A percentile compares a stretch with the other conserved stretches of the same genome.
Evolutionary conservation across 2,113 vertebrate species (phyloP).

Genomic region (Pipra filicauda): DNA sequence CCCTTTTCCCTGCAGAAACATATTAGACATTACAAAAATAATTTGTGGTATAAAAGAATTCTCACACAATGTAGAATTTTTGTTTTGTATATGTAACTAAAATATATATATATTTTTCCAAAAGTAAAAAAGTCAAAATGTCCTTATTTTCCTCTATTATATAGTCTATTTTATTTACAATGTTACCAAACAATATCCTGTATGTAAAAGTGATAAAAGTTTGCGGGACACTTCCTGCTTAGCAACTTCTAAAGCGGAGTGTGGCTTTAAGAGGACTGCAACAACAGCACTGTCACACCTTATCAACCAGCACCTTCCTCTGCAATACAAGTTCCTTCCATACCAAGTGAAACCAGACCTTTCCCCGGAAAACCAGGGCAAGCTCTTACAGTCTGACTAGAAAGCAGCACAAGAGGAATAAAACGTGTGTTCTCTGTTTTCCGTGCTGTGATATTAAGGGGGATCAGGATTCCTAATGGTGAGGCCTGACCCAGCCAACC

Average conservation of each 20-base stretch:
- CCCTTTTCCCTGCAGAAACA: conserved; percentile 66
- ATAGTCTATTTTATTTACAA: conserved; percentile 77
- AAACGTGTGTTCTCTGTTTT: rapidly evolving
- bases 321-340: not conserved
- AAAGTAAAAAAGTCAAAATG: conserved; percentile 77
- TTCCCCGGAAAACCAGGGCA: not conserved
- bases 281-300: not conserved
- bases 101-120: conserved; percentile 63
- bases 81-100: conserved; percentile 71
- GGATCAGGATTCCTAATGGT: not conserved
- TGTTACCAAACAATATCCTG: conserved; percentile 59
- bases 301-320: not conserved
- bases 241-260: not conserved
- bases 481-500: not conserved
- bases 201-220: conserved; percentile 24
- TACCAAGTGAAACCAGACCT: not conserved
- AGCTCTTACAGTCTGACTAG: not conserved
- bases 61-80: conserved; percentile 69
- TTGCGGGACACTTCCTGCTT: not conserved
- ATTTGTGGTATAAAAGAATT: conserved; percentile 79
- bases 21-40: conserved; percentile 77
- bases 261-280: not conserved
- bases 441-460: not conserved
- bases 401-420: not conserved
- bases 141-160: conserved; percentile 58